A percentile compares a stretch with the other conserved stretches of the same genome.
phyloP scores from a whole-genome alignment of 2,888 invertebrate genomes.

The Calliopum simillimum region DNA sequence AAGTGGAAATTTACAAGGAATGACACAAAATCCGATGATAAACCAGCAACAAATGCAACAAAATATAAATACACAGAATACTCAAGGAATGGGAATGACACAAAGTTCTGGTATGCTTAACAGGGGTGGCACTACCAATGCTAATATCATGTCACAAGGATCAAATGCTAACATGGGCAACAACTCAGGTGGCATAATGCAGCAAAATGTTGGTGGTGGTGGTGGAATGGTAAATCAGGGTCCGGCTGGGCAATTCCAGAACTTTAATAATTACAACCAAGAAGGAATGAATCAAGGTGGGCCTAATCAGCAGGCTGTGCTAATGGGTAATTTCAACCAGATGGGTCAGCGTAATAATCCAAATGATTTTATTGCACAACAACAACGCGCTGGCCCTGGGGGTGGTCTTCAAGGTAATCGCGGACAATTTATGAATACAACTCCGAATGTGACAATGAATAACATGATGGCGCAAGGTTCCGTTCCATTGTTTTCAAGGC shows the following conservation, averaged over 20 bases:
- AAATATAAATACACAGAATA: slow-evolving; percentile 47
- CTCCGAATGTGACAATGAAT: slow-evolving; percentile 89
- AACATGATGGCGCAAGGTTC: slow-evolving; percentile 72
- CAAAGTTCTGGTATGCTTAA: slow-evolving; percentile 61
- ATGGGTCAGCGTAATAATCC: slow-evolving; percentile 64
- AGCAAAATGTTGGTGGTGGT: slow-evolving; percentile 53
- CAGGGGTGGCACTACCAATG: slow-evolving; percentile 45
- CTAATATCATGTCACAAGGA: slow-evolving; percentile 50
- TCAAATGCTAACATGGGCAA: slow-evolving; percentile 54
- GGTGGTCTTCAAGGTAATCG: slow-evolving; percentile 61
- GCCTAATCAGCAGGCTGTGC: slow-evolving; percentile 59
- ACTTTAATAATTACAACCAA: slow-evolving; percentile 70
- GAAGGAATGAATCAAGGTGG: slow-evolving; percentile 60
- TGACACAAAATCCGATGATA: slow-evolving; percentile 60
- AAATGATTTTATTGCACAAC: slow-evolving; percentile 61
- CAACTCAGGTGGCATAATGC: slow-evolving; percentile 61
- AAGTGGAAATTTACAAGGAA: slow-evolving; percentile 56
- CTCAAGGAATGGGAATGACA: slow-evolving; percentile 54
- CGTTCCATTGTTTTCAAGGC: slow-evolving; percentile 82
- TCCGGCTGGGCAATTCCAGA: slow-evolving; percentile 71
- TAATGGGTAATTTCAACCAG: slow-evolving; percentile 66
- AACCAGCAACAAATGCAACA: slow-evolving; percentile 49
- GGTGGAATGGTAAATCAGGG: slow-evolving; percentile 65
- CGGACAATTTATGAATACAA: slow-evolving; percentile 70
- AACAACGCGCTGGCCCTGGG: slow-evolving; percentile 54